phyloP scores from a whole-genome alignment of 2,797 vertebrate species.

The Enteromius mattozi region DNA sequence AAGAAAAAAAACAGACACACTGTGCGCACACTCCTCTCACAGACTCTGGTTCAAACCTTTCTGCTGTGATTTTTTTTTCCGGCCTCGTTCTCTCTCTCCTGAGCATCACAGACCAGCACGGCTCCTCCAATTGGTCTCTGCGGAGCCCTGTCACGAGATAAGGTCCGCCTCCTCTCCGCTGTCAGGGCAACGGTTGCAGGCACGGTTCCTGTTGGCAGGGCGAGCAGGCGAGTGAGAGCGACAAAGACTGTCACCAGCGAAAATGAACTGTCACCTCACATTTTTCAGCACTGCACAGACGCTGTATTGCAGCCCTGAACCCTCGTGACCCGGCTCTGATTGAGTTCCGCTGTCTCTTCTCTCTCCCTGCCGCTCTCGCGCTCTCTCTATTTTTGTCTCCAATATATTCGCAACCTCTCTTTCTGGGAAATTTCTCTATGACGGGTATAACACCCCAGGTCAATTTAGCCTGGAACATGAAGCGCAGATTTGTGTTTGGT shows the following conservation, averaged over 20 bases:
- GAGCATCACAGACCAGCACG: slow-evolving; percentile 37
- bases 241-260: slow-evolving; percentile 86
- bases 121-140: slow-evolving; percentile 62
- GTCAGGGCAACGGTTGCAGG: slow-evolving; percentile 62
- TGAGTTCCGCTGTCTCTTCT: slow-evolving; percentile 87
- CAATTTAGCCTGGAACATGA: slow-evolving; percentile 63
- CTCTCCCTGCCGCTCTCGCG: slow-evolving; percentile 38
- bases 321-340: slow-evolving; percentile 84
- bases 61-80: slow-evolving; percentile 24
- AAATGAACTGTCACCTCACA: slow-evolving; percentile 88
- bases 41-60: slow-evolving; percentile 44
- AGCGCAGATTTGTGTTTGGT: slow-evolving; percentile 6
- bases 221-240: slow-evolving; percentile 86
- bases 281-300: slow-evolving; percentile 63
- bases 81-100: slow-evolving; percentile 42
- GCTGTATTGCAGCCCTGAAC: slow-evolving; percentile 86
- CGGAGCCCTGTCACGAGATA: slow-evolving; percentile 59
- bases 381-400: slow-evolving; percentile 18
- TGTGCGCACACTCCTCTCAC: slow-evolving; percentile 17
- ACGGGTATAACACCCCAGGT: slow-evolving; percentile 66
- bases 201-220: slow-evolving; percentile 63
- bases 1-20: not conserved
- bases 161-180: slow-evolving; percentile 64
- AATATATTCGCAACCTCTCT: slow-evolving; percentile 33
- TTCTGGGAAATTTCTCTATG: slow-evolving; percentile 39